These are phyloP conservation scores for Lepidotrigona ventralis DNA, from an alignment of 1,140 invertebrate genomes.

Conservation along the genomic window DNA sequence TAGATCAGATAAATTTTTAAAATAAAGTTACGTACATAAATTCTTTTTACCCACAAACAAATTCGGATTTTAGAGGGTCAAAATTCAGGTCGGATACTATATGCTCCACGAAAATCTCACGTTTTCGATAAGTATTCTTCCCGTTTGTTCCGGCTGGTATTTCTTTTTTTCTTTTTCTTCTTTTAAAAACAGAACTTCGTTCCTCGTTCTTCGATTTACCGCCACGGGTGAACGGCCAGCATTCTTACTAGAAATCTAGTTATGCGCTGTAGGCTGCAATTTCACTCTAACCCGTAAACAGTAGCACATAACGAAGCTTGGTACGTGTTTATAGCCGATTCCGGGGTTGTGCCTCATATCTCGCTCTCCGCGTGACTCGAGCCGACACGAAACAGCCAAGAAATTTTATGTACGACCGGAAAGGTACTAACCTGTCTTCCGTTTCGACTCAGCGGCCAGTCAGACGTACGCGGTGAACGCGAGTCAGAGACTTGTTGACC, in stretches of 20 bases:
- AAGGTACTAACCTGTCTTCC: not conserved
- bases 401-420: slow-evolving; percentile 11
- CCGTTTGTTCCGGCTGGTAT: not conserved
- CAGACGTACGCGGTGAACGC: not conserved
- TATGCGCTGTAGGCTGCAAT: slow-evolving; percentile 21
- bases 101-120: not conserved
- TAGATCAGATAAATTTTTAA: too few relatives aligned
- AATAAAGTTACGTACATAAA: too few relatives aligned
- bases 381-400: not conserved
- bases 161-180: not conserved
- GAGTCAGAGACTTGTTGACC: too few relatives aligned
- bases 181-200: not conserved
- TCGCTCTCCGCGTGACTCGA: not conserved
- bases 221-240: slow-evolving; percentile 32
- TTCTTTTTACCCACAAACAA: too few relatives aligned
- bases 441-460: not conserved
- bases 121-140: not conserved
- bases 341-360: not conserved
- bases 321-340: not conserved
- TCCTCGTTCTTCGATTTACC: not conserved
- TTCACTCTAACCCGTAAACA: slow-evolving; percentile 21
- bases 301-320: not conserved
- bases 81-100: not conserved
- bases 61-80: too few relatives aligned
- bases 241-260: slow-evolving; percentile 41